Base-by-base conservation (phyloP, 2,888 invertebrate species). In the Timandra comae region DNA sequence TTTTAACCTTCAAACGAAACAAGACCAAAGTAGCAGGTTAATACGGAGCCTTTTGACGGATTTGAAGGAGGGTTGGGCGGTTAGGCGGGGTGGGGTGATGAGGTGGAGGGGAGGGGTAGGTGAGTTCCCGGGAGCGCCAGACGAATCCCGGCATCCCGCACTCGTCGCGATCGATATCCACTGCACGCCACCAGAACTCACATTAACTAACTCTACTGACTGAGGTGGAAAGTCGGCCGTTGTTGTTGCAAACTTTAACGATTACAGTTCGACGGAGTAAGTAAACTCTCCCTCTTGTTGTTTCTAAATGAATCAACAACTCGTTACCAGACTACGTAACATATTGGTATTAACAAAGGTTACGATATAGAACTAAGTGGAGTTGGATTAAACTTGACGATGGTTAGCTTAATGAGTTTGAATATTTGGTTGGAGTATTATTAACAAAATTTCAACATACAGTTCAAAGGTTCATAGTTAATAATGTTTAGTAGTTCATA, bases 1-100 rank as follows among this genome's bases (percentile, higher is more conserved):
- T 72, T 76, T 81, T 84, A 85, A 84, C 84, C 81, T 85, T 84
- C 81, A 84, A 82, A 82, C 74, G 72, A 78, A 81, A 82, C 76
- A 79, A 79, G 79, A 80, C 77, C 78, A 78, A 81, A 80, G 78
- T 72, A 70, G 67, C 69, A 70, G 70, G 68, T 73, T 75, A 63
- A 73, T 72, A 66, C 61, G 61, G 67, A 65, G 65, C 66, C 70
- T 75, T 70, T 67, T 65, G 68, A 63, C 55, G 63, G 59, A 56
- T 42, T 42, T 43, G 29, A 33, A 7, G 6, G 35, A 38, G 30
- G 46, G 16, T 16, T 39, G 30, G 48, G 35, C 29, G 38, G 30
- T 25, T 5, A 31, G 30, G 23, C 30, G 46, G 30, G 40, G 44
- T 36, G 30, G 50, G 52, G n/a, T n/a, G n/a, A 37, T 38, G 54